Evolutionary conservation across 2,113 vertebrate species (phyloP), one percentile per base, ranked within the genome.

Genomic region (Apodemus sylvaticus): DNA sequence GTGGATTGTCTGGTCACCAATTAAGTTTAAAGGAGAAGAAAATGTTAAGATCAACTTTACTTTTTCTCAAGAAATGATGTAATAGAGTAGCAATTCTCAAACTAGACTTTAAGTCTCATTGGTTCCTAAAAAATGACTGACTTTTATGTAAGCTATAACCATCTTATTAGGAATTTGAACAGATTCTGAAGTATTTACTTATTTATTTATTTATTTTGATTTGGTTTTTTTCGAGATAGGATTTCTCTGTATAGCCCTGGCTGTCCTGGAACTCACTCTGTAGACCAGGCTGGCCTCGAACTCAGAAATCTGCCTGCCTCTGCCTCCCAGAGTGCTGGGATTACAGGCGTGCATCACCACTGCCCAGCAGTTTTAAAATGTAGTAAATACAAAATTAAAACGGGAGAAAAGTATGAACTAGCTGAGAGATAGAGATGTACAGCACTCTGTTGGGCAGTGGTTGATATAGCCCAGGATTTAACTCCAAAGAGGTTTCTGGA

Each of bases 11-110:
- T 45, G 92, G 7, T 64, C 90, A 60, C 34, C 60, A 89, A 87
- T 94, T 71, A 94, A 86, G 82, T 94, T 68, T 88, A 86, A 60
- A 60, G 88, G 78, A 93, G 74, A 83, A 34, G 82, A 92, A 86
- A 89, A 68, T 90, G 24, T 93, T 76, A 60, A 90, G 14, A 60
- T 17, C 91, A 55, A 60, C 34, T 77, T 91, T 3, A 85, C 87
- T 83, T 48, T 48, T 3, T 76, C 66, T 42, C 60, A 34, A 86
- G 70, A 68, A 88, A 24, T 58, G 36, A 45, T 90, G 34, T 64
- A n/a, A 90, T 92, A 92, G 34, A 81, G 12, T 71, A 88, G 58
- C 51, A 89, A 3, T 79, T 91, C 29, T 90, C 55, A 83, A 77
- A 3, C 86, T 88, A 81, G 10, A 48, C 58, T 51, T 64, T 60